Base-by-base conservation (phyloP, 1,140 invertebrate species). In the Meloidogyne floridensis region DNA sequence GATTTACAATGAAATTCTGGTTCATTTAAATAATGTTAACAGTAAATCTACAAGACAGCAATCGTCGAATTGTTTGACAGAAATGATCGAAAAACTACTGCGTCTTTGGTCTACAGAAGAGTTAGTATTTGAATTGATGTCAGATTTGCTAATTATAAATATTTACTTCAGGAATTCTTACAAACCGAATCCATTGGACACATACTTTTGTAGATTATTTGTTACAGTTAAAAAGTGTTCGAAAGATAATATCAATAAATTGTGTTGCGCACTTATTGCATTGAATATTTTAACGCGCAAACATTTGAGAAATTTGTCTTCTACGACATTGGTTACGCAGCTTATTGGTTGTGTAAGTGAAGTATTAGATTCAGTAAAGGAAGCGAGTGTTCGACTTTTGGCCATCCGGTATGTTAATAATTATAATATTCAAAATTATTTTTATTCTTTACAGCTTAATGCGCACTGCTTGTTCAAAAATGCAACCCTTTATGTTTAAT, bases 211-310 rank as follows among this genome's bases (percentile, higher is more conserved):
- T 47, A 51, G 43, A 72, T 51, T 51, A 65, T 53, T 32, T 71
- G 47, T 53, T 79, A 71, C 77, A 20, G 18, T 51, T 42, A 65
- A 69, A 20, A 71, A 11, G 65, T 9, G 18, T 42, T 20, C 10
- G 72, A 72, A 65, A 78, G 18, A 70, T 3, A 18, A 18, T 42
- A 51, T 42, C 15, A 65, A 54, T 18, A 42, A 43, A 13, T 77
- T 77, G 59, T 42, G 43, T 15, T 77, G 59, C 51, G 20, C 82
- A 42, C 72, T 83, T 54, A 85, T 80, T 18, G 82, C 82, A 11
- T 47, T 85, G 77, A 83, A 85, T 75, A 59, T 83, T 42, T 72
- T 83, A 10, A 83, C 82, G 9, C 82, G 85, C 13, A 85, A 84
- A 32, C 77, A 83, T 71, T 51, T 83, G 51, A 56, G 75, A 54